Percentiles rank a stretch among this genome's conserved stretches.
Conservation (phyloP, 2,113 vertebrate genomes). For the Monopterus albus region DNA sequence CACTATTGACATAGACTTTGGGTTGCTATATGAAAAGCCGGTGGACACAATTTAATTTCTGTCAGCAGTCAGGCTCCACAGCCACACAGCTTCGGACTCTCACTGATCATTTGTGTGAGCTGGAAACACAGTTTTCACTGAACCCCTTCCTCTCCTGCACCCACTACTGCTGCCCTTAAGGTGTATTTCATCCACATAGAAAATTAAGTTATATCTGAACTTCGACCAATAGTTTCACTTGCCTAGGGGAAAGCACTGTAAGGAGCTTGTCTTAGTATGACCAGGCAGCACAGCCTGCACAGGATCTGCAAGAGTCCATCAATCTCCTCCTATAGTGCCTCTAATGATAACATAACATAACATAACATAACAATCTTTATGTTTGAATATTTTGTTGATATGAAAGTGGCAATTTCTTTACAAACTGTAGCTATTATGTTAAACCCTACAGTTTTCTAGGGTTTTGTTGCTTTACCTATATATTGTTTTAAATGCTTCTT, state of each 20-base stretch:
- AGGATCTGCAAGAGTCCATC: conserved; percentile 73
- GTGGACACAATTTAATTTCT: conserved; percentile 84
- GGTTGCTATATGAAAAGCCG: conserved; percentile 81
- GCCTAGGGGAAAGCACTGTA: conserved; percentile 87
- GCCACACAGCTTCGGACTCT: conserved; percentile 74
- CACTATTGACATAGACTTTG: conserved; percentile 77
- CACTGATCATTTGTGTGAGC: conserved; percentile 68
- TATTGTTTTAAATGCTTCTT: conserved; percentile 26
- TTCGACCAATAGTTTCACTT: conserved; percentile 91
- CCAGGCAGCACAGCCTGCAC: conserved; percentile 66
- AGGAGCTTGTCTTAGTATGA: conserved; percentile 67
- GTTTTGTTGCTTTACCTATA: too few species aligned
- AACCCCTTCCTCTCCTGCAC: conserved; percentile 51
- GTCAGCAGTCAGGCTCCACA: conserved; percentile 77
- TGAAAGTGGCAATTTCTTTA: conserved; percentile 18
- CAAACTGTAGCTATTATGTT: conserved; percentile 1
- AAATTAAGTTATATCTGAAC: conserved; percentile 94
- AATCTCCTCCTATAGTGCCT: conserved; percentile 68
- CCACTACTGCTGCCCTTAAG: conserved; percentile 77
- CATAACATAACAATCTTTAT: conserved; percentile 59
- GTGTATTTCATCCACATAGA: conserved; percentile 94
- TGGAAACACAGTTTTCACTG: conserved; percentile 55
- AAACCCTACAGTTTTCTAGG: neutral
- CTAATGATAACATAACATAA: conserved; percentile 71
- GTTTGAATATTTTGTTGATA: conserved; percentile 31